Conservation (phyloP, 2,113 vertebrate species). For the Pollachius pollachius region DNA sequence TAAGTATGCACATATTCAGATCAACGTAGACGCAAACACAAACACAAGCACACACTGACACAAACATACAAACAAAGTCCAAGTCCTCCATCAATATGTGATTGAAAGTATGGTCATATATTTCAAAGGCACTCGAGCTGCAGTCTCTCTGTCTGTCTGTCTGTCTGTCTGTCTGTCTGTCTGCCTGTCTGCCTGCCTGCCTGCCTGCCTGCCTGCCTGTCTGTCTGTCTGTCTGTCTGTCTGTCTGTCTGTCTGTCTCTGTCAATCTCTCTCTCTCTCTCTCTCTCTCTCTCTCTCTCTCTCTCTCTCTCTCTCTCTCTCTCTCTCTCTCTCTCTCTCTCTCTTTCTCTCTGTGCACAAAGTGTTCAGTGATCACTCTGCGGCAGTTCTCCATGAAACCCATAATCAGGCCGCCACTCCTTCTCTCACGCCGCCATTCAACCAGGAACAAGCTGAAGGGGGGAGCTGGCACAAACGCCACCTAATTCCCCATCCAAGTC, state of each 20-base stretch:
- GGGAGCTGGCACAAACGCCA: no score
- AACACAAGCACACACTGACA: no score
- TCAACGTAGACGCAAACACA: no score
- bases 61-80: background rate
- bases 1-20: no score
- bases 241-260: conserved; percentile 1
- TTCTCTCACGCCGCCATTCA: conserved; percentile 44
- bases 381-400: conserved; percentile 38
- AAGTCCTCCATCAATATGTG: conserved; percentile 42
- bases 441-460: conserved; percentile 10
- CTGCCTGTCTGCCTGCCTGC: no score
- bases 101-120: conserved; percentile 46
- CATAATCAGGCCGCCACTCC: conserved; percentile 41
- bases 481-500: no score
- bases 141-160: conserved; percentile 1
- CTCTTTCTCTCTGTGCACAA: conserved; percentile 29
- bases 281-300: background rate
- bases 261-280: background rate
- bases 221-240: background rate
- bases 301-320: conserved; percentile 12
- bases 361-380: conserved; percentile 41
- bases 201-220: no score
- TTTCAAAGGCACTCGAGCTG: conserved; percentile 42
- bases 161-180: background rate
- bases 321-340: conserved; percentile 18